Conservation (phyloP, 2,797 vertebrate genomes). For the Cryptoprocta ferox region DNA sequence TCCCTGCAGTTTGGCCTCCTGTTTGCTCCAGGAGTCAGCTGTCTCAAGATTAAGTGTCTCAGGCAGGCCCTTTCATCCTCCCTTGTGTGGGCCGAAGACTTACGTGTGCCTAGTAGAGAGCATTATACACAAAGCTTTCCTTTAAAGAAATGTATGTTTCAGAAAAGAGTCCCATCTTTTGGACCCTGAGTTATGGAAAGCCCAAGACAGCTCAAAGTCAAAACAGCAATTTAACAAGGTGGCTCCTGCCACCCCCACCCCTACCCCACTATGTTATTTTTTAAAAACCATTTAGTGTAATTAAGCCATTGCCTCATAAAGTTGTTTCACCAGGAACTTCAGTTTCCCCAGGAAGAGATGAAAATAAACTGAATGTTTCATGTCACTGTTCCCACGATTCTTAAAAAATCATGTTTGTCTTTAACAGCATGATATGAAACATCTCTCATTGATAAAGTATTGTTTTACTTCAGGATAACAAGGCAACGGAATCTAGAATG, state of each 20-base stretch:
- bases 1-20: neutral
- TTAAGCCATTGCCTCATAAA: constrained; percentile 54
- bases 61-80: neutral
- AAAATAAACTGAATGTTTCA: constrained; percentile 77
- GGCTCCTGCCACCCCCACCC: neutral
- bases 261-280: constrained; percentile 57
- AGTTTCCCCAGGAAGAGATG: constrained; percentile 76
- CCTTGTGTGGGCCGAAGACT: neutral
- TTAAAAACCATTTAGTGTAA: constrained; percentile 58
- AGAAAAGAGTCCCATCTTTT: constrained; percentile 26
- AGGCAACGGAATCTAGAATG: constrained; percentile 47
- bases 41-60: constrained; percentile 27
- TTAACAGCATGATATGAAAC: constrained; percentile 61
- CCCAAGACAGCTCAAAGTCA: constrained; percentile 43
- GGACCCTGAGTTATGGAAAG: constrained; percentile 45
- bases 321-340: constrained; percentile 68
- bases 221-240: constrained; percentile 61
- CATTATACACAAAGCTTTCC: neutral
- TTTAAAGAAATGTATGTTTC: constrained; percentile 39
- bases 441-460: constrained; percentile 57
- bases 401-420: constrained; percentile 65
- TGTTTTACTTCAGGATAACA: constrained; percentile 58
- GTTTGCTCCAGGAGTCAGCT: neutral
- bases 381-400: constrained; percentile 71
- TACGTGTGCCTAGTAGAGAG: neutral